Evolutionary conservation across 2,888 invertebrate species (phyloP), one percentile per base, ranked within the genome.

Genomic region (Tetragnatha montana): DNA sequence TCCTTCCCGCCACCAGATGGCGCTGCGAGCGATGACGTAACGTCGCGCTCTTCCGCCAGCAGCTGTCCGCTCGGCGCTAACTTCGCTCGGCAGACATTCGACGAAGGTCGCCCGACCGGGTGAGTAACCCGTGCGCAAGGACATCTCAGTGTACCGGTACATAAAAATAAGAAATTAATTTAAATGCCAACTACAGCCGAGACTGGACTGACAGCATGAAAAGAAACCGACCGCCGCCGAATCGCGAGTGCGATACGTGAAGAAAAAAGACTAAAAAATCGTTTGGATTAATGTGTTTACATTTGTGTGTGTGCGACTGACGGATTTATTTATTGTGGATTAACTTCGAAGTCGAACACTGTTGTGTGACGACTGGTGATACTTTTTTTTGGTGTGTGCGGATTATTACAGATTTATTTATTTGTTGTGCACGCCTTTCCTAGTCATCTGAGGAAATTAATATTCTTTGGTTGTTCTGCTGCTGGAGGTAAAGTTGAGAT

Each of bases 71-170:
- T 60, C 60, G 75, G 84, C 84, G 75, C 75, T 84, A 50, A 35
- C 75, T 83, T 75, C 84, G 51, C 51, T 78, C 50, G 69, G 47
- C 81, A 88, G 81, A 81, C 87, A 88, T 70, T 76, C 78, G 17
- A 21, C 87, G 87, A 88, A 88, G 87, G 87, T 88, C 87, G 87
- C 70, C 51, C 76, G 17, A 17, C 82, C 87, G 87, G 87, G 87
- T 88, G 81, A 88, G 87, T 88, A 88, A 88, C 87, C 87, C 76
- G 22, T n/a, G n/a, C 22, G 82, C 82, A 88, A 82, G 87, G 87
- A 88, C 87, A 85, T 51, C 50, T 22, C 78, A 78, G 76, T 88
- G 87, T 82, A 88, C 87, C 78, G 87, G 87, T 88, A 82, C 81
- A 69, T 21, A 76, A 79, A 50, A 68, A 85, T 21, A 21, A 14